phyloP scores from a whole-genome alignment of 1,140 invertebrate species.

The Drosophila trapezifrons region DNA sequence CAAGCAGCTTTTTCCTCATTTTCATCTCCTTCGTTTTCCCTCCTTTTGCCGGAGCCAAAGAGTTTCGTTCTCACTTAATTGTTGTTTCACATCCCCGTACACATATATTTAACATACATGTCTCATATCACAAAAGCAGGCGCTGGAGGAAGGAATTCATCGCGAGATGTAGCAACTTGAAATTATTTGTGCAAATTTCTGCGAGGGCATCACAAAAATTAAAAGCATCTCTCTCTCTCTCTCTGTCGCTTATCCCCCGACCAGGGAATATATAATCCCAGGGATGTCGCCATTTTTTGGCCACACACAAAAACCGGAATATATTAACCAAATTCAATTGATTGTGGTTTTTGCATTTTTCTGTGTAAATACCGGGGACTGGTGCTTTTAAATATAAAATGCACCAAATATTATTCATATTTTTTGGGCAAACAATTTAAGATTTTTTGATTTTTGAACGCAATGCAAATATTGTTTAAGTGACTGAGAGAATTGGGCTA shows the following conservation, averaged over 20 bases:
- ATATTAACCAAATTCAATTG: slow-evolving; percentile 27
- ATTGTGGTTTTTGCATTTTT: slow-evolving; percentile 12
- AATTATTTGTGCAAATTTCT: slow-evolving; percentile 54
- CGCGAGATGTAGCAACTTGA: slow-evolving; percentile 62
- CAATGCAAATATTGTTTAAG: neutral
- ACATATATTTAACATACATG: neutral
- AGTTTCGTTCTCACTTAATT: slow-evolving; percentile 57
- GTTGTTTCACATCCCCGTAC: slow-evolving; percentile 40
- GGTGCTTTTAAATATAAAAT: neutral
- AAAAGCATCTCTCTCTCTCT: slow-evolving; percentile 31
- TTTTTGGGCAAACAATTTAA: neutral
- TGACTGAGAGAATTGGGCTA: neutral
- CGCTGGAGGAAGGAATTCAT: slow-evolving; percentile 38
- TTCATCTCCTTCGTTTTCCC: slow-evolving; percentile 30
- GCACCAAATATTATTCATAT: neutral
- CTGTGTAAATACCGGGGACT: neutral
- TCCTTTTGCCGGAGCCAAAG: slow-evolving; percentile 28
- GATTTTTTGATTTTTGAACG: neutral
- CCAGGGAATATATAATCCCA: slow-evolving; percentile 6
- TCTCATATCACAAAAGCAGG: slow-evolving; percentile 54
- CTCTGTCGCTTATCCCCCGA: neutral
- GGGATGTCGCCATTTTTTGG: slow-evolving; percentile 19
- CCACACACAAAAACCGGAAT: slow-evolving; percentile 24
- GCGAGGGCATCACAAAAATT: slow-evolving; percentile 16
- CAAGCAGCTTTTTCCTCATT: slow-evolving; percentile 46